phyloP scores from a whole-genome alignment of 35 echinoderm and acorn worm genomes.

The Chiridota heheva region DNA sequence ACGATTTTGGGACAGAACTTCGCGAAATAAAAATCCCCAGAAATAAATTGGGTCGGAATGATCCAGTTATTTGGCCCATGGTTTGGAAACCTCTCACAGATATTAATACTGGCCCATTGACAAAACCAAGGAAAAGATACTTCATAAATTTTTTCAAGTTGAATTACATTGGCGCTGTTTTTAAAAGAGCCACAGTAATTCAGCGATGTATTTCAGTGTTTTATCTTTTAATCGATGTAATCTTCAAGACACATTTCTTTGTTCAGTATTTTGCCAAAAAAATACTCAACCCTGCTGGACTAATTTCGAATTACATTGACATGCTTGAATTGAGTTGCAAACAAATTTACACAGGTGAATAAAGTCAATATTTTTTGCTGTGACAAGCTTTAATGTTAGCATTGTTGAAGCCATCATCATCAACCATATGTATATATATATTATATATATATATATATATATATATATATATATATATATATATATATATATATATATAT shows the following conservation, averaged over 20 bases:
- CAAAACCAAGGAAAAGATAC: constrained; percentile 43
- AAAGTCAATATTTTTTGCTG: not conserved
- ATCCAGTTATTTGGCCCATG: not conserved
- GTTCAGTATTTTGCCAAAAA: constrained; percentile 54
- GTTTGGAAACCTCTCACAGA: not conserved
- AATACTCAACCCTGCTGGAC: constrained; percentile 59
- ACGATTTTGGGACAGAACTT: constrained; percentile 47
- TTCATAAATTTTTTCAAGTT: constrained; percentile 60
- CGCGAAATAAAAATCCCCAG: constrained; percentile 30
- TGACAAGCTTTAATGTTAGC: no score
- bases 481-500: not conserved
- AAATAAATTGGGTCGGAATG: not conserved
- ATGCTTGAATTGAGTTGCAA: constrained; percentile 72
- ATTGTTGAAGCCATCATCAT: not conserved
- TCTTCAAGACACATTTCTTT: constrained; percentile 54
- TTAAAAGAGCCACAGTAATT: constrained; percentile 47
- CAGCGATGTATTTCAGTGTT: constrained; percentile 52
- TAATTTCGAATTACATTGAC: constrained; percentile 64
- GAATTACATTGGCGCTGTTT: constrained; percentile 36
- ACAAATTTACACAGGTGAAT: constrained; percentile 66
- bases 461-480: not conserved
- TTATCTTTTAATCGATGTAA: constrained; percentile 42
- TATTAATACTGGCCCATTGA: not conserved
- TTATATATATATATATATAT: not conserved
- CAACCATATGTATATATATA: no score